Base-by-base conservation (phyloP, 2,888 invertebrate species). In the Pyrocoelia pectoralis region DNA sequence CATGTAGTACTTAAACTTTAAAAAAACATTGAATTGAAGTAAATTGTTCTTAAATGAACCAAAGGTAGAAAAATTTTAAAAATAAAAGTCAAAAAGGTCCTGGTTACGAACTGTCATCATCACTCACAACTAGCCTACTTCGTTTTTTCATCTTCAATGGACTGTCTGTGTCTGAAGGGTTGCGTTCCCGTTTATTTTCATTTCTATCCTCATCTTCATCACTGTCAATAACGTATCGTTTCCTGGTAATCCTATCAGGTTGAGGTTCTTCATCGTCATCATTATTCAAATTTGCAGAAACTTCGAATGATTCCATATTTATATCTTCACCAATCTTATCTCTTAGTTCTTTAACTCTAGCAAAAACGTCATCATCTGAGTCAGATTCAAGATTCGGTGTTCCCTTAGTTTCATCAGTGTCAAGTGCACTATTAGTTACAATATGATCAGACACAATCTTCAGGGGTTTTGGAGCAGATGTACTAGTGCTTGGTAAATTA, bases 281-380 rank as follows among this genome's bases (percentile, higher is more conserved):
- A 15, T 52, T 29, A 33, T 52, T 29, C 14, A 17, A 15, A 46
- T 55, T 17, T n/a, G n/a, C n/a, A n/a, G n/a, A 18, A n/a, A n/a
- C 2, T 33, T 8, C 33, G 33, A 24, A 24, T 24, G 24, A n/a
- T 24, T 33, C 8, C 2, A 8, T 2, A n/a, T n/a, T n/a, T 8
- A 6, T 33, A 33, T 8, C 33, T 6, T 33, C 33, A 33, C 8
- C 33, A 33, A 2, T 33, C 2, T 8, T n/a, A n/a, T 3, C n/a
- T 24, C 24, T 24, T 28, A 19, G 29, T 59, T 57, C 8, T n/a
- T 56, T 59, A 53, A 61, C 17, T 28, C 29, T 28, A 68, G 75
- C 73, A 63, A 77, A 77, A 56, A 83, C 80, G 58, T 84, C 82
- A 40, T 81, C 78, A 48, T 79, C 77, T 18, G 72, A 76, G 38